Conservation (phyloP, 2,888 invertebrate species). For the Gordius sp. region DNA sequence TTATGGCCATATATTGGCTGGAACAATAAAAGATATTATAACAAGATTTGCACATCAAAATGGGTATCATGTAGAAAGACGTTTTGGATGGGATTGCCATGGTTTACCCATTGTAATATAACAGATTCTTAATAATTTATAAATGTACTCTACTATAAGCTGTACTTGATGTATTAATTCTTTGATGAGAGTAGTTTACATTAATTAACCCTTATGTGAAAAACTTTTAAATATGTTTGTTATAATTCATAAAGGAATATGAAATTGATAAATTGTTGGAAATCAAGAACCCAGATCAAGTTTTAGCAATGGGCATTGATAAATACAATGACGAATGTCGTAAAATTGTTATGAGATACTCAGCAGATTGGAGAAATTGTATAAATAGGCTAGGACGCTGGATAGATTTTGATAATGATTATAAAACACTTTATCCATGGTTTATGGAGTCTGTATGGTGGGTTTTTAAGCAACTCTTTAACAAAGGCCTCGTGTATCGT, state of each 20-base stretch:
- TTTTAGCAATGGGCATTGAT: conserved; percentile 74
- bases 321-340: conserved; percentile 83
- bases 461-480: conserved; percentile 76
- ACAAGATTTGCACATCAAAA: conserved; percentile 77
- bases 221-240: not conserved
- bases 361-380: conserved; percentile 50
- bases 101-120: conserved; percentile 59
- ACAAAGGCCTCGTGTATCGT: conserved; percentile 78
- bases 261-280: conserved; percentile 40
- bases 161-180: not conserved
- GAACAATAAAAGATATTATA: conserved; percentile 90
- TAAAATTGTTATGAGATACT: conserved; percentile 82
- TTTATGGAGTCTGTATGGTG: conserved; percentile 99
- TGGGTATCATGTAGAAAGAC: conserved; percentile 52
- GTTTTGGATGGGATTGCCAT: conserved; percentile 98
- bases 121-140: not conserved
- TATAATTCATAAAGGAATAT: conserved; percentile 36
- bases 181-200: not conserved
- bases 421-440: conserved; percentile 88
- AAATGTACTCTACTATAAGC: not conserved
- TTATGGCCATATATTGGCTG: conserved; percentile 89
- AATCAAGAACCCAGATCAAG: conserved; percentile 83
- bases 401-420: conserved; percentile 96
- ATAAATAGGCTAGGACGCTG: conserved; percentile 49
- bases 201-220: not conserved